Conservation (phyloP, 2,888 invertebrate genomes). For the Melanotus villosus region DNA sequence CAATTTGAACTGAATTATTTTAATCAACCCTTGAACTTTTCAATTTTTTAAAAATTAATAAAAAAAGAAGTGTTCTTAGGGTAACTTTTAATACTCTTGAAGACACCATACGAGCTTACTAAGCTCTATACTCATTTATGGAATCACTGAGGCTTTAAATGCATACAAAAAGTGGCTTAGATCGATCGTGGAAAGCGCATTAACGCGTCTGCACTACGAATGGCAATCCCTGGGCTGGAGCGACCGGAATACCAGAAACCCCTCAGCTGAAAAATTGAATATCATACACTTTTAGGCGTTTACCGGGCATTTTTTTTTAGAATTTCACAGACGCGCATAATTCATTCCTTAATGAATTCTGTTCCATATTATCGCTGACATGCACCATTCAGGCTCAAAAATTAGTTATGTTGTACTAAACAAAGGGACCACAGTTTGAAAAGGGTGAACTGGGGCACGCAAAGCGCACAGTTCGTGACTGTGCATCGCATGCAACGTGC, state of each 20-base stretch:
- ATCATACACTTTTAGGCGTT: slow-evolving; percentile 5
- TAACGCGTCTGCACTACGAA: slow-evolving; percentile 54
- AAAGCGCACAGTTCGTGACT: slow-evolving; percentile 34
- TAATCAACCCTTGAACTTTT: too few species aligned
- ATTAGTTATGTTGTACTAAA: slow-evolving; percentile 34
- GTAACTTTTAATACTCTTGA: neutral
- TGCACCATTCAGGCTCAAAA: slow-evolving; percentile 28
- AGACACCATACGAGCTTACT: neutral
- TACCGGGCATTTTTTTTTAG: slow-evolving; percentile 4
- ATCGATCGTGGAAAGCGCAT: slow-evolving; percentile 56
- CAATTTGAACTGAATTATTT: too few species aligned
- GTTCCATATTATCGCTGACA: slow-evolving; percentile 27
- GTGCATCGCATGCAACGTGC: slow-evolving; percentile 39
- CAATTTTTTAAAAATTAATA: too few species aligned
- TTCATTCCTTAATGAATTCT: slow-evolving; percentile 24
- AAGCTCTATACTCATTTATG: neutral
- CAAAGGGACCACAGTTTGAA: slow-evolving; percentile 32
- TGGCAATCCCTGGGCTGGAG: slow-evolving; percentile 56
- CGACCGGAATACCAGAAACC: slow-evolving; percentile 55
- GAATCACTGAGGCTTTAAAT: slow-evolving; percentile 22
- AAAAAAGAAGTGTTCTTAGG: neutral
- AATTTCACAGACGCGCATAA: neutral
- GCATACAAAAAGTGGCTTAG: slow-evolving; percentile 53
- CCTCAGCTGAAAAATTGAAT: slow-evolving; percentile 48
- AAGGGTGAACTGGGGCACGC: slow-evolving; percentile 38